phyloP scores from a whole-genome alignment of 2,797 vertebrate genomes.

The Mus minutoides region DNA sequence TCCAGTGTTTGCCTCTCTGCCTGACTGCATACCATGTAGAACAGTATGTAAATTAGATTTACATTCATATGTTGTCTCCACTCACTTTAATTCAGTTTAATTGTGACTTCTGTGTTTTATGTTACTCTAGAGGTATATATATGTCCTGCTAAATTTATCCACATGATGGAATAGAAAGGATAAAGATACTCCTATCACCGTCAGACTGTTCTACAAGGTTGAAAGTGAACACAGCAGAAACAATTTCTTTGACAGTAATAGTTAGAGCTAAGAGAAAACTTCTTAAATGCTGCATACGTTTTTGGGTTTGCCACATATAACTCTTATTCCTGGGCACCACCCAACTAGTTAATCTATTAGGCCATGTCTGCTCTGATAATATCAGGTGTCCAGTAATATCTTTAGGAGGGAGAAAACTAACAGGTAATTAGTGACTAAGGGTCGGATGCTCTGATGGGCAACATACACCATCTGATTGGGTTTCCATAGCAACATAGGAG shows the following conservation, averaged over 20 bases:
- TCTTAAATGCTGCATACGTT: not conserved
- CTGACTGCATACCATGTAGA: slow-evolving; percentile 58
- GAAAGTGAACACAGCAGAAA: not conserved
- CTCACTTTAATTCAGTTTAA: slow-evolving; percentile 81
- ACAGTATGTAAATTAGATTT: slow-evolving; percentile 79
- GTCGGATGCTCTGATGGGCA: not conserved
- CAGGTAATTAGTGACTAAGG: not conserved
- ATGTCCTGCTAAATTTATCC: slow-evolving; percentile 70
- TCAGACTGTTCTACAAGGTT: not conserved
- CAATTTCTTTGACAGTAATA: slow-evolving; percentile 2
- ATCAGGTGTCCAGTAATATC: not conserved
- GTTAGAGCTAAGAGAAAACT: slow-evolving; percentile 8
- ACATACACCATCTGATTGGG: not conserved
- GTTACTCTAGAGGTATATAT: slow-evolving; percentile 67
- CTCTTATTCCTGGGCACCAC: not conserved
- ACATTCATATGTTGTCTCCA: slow-evolving; percentile 74
- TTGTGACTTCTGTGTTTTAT: slow-evolving; percentile 74
- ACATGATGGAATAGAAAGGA: slow-evolving; percentile 8
- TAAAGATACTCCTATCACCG: not conserved
- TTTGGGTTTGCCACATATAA: not conserved
- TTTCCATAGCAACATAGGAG: not conserved
- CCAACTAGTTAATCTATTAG: not conserved
- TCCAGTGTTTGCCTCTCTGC: slow-evolving; percentile 74
- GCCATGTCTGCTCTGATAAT: not conserved
- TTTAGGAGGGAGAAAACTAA: not conserved